Conservation (phyloP, 64 coral and sea anemone genomes). For the Exaiptasia diaphana region DNA sequence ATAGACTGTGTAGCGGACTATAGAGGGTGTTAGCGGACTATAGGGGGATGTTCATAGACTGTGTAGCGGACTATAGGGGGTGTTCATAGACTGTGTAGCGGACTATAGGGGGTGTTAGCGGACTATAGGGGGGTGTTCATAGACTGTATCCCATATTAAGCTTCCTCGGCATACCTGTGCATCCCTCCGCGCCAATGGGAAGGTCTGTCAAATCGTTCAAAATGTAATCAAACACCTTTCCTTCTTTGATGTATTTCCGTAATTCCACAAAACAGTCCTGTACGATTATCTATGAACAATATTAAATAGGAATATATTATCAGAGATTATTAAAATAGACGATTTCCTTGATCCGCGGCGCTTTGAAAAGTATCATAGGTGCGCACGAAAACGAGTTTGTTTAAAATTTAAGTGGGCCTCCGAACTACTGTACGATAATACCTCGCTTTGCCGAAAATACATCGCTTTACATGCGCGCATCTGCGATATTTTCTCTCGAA, state of each 20-base stretch:
- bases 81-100: background rate
- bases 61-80: background rate
- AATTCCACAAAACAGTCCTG: constrained; percentile 48
- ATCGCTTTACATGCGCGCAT: background rate
- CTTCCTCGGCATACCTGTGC: background rate
- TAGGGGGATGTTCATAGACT: background rate
- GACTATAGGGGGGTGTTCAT: background rate
- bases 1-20: background rate
- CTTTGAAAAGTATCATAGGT: background rate
- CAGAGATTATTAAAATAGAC: background rate
- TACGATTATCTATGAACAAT: constrained; percentile 28
- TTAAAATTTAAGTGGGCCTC: background rate
- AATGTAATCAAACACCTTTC: constrained; percentile 51
- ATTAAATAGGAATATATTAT: background rate
- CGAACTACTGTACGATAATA: background rate
- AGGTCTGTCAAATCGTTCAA: constrained; percentile 75
- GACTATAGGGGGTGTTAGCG: background rate
- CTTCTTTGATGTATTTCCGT: constrained; percentile 55
- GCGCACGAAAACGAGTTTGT: background rate
- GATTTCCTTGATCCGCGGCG: no score
- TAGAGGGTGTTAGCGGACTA: background rate
- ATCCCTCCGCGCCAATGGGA: constrained; percentile 29
- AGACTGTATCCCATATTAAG: background rate
- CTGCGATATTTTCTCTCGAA: no score
- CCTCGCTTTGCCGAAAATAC: background rate